A percentile compares a stretch with the other conserved stretches of the same genome.
phyloP scores from a whole-genome alignment of 2,797 vertebrate species.

The Acomys russatus region DNA sequence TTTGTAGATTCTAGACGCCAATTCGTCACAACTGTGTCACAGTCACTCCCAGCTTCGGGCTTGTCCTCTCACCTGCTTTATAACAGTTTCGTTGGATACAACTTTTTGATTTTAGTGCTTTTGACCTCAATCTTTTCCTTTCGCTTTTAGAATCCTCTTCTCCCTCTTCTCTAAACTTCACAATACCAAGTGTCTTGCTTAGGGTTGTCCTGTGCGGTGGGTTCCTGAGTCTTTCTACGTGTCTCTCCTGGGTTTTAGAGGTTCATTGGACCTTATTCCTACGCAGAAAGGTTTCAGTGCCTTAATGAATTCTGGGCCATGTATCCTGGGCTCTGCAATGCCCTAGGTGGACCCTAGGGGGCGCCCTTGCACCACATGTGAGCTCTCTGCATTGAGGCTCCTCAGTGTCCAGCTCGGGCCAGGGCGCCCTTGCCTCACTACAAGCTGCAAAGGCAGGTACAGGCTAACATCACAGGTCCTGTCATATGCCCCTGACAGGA shows the following conservation, averaged over 20 bases:
- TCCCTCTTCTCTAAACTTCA: slow-evolving; percentile 3
- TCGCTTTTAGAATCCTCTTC: slow-evolving; percentile 17
- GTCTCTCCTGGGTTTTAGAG: neutral
- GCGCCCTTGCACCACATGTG: slow-evolving; percentile 68
- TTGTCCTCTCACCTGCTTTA: neutral
- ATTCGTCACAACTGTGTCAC: neutral
- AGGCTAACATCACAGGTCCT: neutral
- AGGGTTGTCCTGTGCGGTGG: neutral
- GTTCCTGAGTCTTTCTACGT: slow-evolving; percentile 36
- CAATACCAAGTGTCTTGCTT: slow-evolving; percentile 20
- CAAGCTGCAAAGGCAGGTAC: too few species aligned
- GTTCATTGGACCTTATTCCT: neutral
- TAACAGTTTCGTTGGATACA: neutral
- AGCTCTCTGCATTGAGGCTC: neutral
- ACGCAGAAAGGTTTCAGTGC: neutral
- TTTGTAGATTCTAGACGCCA: neutral
- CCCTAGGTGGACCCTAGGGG: slow-evolving; percentile 73
- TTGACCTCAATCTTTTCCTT: slow-evolving; percentile 15
- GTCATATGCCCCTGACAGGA: neutral
- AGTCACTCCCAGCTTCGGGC: neutral
- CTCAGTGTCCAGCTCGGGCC: neutral
- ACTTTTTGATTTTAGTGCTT: neutral
- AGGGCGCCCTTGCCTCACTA: neutral
- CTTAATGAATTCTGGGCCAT: rapidly evolving
- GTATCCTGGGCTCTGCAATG: too few species aligned